Evolutionary conservation across 64 coral and sea anemone species (phyloP), one percentile per base, ranked within the genome.

Genomic region (Pachyseris speciosa): DNA sequence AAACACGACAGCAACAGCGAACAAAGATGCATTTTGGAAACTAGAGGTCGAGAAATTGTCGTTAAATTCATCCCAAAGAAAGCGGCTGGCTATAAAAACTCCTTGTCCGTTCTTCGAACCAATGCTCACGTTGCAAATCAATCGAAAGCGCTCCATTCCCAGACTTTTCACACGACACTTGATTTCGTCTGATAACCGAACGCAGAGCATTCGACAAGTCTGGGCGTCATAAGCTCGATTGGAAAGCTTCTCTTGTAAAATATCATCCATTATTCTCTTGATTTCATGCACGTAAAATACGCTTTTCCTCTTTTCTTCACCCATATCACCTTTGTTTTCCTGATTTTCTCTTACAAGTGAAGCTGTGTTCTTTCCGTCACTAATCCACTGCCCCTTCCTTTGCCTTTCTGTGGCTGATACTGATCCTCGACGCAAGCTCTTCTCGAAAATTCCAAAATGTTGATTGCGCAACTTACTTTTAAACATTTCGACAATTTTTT

Each of bases 51-150:
- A 80, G 25, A 84, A 92, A 59, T 85, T 85, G 74, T 92, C 89
- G 13, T 20, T 73, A 4, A 40, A 32, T 28, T 92, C 79, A 75
- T 92, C 84, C 89, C 89, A 92, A 42, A 92, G 48, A 27, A 85
- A 92, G 34, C 80, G 77, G 36, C 89, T 92, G 7, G 89, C 89
- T 28, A 92, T 84, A 15, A 92, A 68, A 28, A 92, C 16, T 17
- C 89, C 89, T 43, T 92, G 89, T 16, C 89, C 89, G 20, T 51
- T 74, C 8, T 71, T 84, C 4, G 89, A 92, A 2, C 89, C 89
- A 27, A 92, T 92, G 29, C 64, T 84, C 0, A 92, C 89, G 39
- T 83, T 69, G 32, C 89, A 92, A n/a, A 92, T 92, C 9, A 92
- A 79, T 0, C 89, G 89, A 74, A 84, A 92, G 57, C 89, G 67